Evolutionary conservation across 2,113 vertebrate species (phyloP), one percentile per base, ranked within the genome.

Genomic region (Tachysurus fulvidraco): DNA sequence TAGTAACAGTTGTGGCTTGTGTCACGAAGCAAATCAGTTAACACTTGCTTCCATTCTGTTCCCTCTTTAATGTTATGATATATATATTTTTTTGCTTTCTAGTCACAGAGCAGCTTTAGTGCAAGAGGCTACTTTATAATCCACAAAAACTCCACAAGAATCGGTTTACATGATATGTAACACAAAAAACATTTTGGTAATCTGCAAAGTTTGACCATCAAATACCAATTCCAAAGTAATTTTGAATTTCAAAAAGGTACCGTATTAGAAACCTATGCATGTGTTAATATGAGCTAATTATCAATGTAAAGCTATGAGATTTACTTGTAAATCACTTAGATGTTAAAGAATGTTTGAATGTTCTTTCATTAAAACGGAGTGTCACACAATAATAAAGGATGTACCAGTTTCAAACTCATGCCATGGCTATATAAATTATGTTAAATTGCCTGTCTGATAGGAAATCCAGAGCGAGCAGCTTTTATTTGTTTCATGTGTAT

Each of bases 241-340:
- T 16, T 30, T 30, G 64, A 6, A 71, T 41, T 71, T 71, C 8
- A 36, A 41, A 71, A 41, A 71, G 6, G 12, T 74, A 74, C 69
- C 21, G 2, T 46, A 21, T 44, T 9, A 73, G 19, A 73, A 73
- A 46, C 25, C 25, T 5, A 4, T 50, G 21, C 71, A 23, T 52
- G 5, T 77, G 23, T 77, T 88, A 85, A 81, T 55, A 80, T 85
- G 65, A 6, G 1, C 14, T 83, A 88, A 83, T 90, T 84, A 86
- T 64, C 54, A 36, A 83, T 81, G 73, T 71, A 81, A 88, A 82
- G 77, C 36, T 46, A 88, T 84, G 85, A 84, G 77, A 36, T 36
- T 36, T 36, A 36, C n/a, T n/a, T n/a, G n/a, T 78, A 87, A 88
- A 85, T 89, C 79, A 87, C 71, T 86, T 71, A 83, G 82, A 69